phyloP scores from a whole-genome alignment of 2,888 invertebrate genomes.

The Liopterus haemorrhoidalis region DNA sequence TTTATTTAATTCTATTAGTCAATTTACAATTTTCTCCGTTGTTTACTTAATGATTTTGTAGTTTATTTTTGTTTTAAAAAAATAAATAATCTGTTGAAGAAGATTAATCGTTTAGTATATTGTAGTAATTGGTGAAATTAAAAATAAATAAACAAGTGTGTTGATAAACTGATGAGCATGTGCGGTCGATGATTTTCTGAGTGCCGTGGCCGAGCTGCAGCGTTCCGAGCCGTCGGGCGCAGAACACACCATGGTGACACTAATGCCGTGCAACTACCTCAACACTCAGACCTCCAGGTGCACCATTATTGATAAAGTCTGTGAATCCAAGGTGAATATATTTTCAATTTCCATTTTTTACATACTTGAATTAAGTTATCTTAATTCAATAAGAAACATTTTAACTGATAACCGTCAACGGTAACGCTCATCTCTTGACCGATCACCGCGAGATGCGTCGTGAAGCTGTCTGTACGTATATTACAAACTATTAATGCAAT shows the following conservation, averaged over 20 bases:
- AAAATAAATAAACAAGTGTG: no score
- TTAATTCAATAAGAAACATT: background rate
- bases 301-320: constrained; percentile 46
- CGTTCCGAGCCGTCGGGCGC: constrained; percentile 33
- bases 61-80: no score
- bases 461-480: background rate
- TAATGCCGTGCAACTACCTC: constrained; percentile 62
- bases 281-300: constrained; percentile 52
- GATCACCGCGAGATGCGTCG: background rate
- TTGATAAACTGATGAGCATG: no score
- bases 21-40: no score
- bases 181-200: constrained; percentile 5
- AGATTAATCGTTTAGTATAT: no score
- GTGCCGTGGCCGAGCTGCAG: constrained; percentile 2
- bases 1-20: no score
- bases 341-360: background rate
- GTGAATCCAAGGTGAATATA: constrained; percentile 43
- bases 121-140: no score
- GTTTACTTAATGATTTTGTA: no score
- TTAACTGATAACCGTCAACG: background rate
- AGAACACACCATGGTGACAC: constrained; percentile 54
- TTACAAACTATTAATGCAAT: no score
- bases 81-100: no score
- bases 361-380: background rate
- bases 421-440: background rate